Conservation (phyloP, 2,797 vertebrate genomes). For the Pachyuromys duprasi region DNA sequence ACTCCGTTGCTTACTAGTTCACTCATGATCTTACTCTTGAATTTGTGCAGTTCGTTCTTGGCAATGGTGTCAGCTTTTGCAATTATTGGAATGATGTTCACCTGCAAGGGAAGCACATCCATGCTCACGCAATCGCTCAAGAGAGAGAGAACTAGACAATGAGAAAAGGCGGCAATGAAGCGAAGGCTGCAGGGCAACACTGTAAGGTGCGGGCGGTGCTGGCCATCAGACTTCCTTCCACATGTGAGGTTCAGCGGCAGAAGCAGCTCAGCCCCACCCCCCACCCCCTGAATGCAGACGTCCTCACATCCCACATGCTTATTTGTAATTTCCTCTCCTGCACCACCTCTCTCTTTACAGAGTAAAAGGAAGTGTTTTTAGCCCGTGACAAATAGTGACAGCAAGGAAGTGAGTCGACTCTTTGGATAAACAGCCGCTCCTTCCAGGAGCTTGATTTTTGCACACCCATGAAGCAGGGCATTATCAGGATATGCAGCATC, state of each 20-base stretch:
- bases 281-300: neutral
- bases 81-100: slow-evolving; percentile 94
- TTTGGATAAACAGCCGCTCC: slow-evolving; percentile 57
- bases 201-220: neutral
- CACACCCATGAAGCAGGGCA: neutral
- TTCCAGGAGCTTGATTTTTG: neutral
- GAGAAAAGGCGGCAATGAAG: neutral
- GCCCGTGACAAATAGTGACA: slow-evolving; percentile 45
- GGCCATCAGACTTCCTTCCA: neutral
- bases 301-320: neutral
- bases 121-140: neutral
- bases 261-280: neutral
- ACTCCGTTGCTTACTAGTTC: slow-evolving; percentile 94
- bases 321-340: slow-evolving; percentile 75
- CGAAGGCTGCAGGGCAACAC: neutral
- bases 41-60: slow-evolving; percentile 93
- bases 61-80: slow-evolving; percentile 94
- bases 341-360: neutral
- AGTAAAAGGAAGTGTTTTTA: slow-evolving; percentile 78
- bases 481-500: neutral
- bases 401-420: slow-evolving; percentile 69
- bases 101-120: slow-evolving; percentile 85
- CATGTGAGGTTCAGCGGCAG: neutral
- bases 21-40: slow-evolving; percentile 95
- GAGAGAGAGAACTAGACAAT: neutral